Conservation (phyloP, 2,797 vertebrate species). For the Molossus molossus region DNA sequence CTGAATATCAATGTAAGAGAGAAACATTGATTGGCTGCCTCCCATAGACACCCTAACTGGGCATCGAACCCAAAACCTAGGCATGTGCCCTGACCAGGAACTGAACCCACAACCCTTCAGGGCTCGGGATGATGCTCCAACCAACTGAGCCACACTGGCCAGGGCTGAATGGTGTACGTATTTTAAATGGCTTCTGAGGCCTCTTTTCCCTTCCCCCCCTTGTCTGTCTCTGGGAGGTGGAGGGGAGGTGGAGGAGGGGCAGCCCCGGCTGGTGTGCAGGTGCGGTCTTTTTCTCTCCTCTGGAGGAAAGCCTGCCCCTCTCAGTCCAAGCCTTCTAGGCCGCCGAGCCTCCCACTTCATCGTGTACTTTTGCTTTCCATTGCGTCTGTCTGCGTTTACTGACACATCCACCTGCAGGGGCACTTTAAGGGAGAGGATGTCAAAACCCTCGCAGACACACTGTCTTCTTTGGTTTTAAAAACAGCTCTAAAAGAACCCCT, state of each 20-base stretch:
- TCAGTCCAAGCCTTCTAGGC: not conserved
- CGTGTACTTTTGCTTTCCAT: not conserved
- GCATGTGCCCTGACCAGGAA: too few relatives aligned
- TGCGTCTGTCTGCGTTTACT: not conserved
- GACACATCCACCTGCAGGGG: not conserved
- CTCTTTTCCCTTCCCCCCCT: not conserved
- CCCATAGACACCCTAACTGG: too few relatives aligned
- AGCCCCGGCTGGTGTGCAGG: not conserved
- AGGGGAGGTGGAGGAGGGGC: not conserved
- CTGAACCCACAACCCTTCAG: too few relatives aligned
- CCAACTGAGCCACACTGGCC: too few relatives aligned
- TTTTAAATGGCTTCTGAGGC: not conserved
- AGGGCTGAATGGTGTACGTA: not conserved
- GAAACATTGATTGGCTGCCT: too few relatives aligned
- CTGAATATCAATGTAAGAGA: too few relatives aligned
- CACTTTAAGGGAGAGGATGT: not conserved
- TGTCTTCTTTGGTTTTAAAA: not conserved
- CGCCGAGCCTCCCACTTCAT: not conserved
- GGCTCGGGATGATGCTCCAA: too few relatives aligned
- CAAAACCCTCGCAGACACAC: not conserved
- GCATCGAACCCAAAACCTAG: too few relatives aligned
- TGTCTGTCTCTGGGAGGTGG: not conserved
- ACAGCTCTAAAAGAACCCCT: not conserved
- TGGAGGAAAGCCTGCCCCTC: not conserved
- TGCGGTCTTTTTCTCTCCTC: not conserved